phyloP scores from a whole-genome alignment of 2,797 vertebrate species.

The Ctenochaetus hawaiiensis region DNA sequence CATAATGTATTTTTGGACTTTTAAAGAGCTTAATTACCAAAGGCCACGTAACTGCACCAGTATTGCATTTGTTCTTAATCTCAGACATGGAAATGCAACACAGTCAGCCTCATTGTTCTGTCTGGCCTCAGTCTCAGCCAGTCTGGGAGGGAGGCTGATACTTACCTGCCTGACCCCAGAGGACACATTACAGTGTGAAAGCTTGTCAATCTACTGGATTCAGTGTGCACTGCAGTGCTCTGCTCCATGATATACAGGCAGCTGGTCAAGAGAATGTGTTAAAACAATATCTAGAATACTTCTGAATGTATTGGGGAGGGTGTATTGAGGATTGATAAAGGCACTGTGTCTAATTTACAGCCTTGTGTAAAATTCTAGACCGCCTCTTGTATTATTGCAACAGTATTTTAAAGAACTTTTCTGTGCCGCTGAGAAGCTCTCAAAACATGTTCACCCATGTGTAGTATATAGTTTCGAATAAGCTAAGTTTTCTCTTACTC shows the following conservation, averaged over 20 bases:
- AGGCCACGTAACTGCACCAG: conserved; percentile 67
- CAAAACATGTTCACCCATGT: conserved; percentile 76
- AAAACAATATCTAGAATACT: conserved; percentile 76
- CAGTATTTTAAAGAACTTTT: conserved; percentile 79
- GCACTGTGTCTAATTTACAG: conserved; percentile 75
- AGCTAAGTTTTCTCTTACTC: conserved; percentile 46
- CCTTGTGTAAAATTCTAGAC: conserved; percentile 72
- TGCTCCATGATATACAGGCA: conserved; percentile 67
- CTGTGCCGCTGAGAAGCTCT: conserved; percentile 72
- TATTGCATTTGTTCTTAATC: conserved; percentile 72
- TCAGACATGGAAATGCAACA: conserved; percentile 73
- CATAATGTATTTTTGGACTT: conserved; percentile 80
- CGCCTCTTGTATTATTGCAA: conserved; percentile 82
- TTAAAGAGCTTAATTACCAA: conserved; percentile 81
- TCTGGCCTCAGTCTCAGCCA: conserved; percentile 61
- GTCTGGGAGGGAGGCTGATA: conserved; percentile 52
- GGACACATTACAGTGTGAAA: conserved; percentile 67
- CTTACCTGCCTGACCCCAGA: conserved; percentile 71
- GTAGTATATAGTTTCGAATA: conserved; percentile 68
- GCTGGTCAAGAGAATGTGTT: conserved; percentile 67
- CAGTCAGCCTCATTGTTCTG: conserved; percentile 77
- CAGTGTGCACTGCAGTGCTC: conserved; percentile 7
- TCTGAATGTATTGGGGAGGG: conserved; percentile 59
- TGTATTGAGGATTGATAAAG: conserved; percentile 69
- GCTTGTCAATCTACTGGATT: conserved; percentile 49